phyloP scores from a whole-genome alignment of 2,888 invertebrate genomes.

The Timandra comae region DNA sequence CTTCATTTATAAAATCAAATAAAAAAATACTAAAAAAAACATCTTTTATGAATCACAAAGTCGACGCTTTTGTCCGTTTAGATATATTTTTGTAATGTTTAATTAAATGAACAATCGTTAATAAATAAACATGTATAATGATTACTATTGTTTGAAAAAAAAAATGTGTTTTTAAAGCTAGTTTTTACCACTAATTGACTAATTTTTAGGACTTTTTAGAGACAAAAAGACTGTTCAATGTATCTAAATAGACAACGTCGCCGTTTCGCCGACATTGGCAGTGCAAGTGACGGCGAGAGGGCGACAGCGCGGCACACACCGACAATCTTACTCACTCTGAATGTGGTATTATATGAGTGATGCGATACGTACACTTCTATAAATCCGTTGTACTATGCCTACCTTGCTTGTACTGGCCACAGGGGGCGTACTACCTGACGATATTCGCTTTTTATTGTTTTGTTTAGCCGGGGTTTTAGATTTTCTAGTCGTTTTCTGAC shows the following conservation, averaged over 20 bases:
- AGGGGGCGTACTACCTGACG: slow-evolving; percentile 65
- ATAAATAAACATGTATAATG: too few species aligned
- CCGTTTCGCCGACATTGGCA: slow-evolving; percentile 29
- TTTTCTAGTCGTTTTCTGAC: slow-evolving; percentile 53
- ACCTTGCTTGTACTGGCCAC: slow-evolving; percentile 71
- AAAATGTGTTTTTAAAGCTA: too few species aligned
- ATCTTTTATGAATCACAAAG: slow-evolving; percentile 17
- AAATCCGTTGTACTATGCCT: slow-evolving; percentile 78
- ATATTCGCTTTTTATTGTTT: slow-evolving; percentile 50
- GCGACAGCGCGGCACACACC: slow-evolving; percentile 29
- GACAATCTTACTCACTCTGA: slow-evolving; percentile 35
- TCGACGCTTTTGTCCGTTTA: slow-evolving; percentile 30
- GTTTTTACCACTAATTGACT: too few species aligned
- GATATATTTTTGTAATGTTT: too few species aligned
- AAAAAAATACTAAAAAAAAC: slow-evolving; percentile 9
- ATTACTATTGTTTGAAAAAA: too few species aligned
- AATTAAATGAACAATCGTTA: too few species aligned
- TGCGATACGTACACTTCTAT: slow-evolving; percentile 77
- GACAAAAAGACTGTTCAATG: too few species aligned
- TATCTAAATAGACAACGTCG: slow-evolving; percentile 17
- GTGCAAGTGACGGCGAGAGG: slow-evolving; percentile 23
- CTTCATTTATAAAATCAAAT: slow-evolving; percentile 7
- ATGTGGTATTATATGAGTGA: slow-evolving; percentile 61
- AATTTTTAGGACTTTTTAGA: too few species aligned
- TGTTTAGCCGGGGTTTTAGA: slow-evolving; percentile 33